Conservation (phyloP, 2,888 invertebrate genomes). For the Germaria angustata region DNA sequence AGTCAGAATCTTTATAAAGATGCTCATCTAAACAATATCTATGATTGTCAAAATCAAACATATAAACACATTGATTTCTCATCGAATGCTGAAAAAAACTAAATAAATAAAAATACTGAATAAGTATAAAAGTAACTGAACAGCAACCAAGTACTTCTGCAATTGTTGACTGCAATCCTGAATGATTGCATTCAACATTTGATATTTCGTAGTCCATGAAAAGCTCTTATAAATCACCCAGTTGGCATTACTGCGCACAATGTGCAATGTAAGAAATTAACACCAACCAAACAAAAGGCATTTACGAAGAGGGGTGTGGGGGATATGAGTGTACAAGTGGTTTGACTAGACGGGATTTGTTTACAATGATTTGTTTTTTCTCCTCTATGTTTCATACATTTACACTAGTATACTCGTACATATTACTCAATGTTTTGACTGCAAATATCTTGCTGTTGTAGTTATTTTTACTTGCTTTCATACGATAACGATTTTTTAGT, state of each 20-base stretch:
- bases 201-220: too few relatives aligned
- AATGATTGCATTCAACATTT: too few relatives aligned
- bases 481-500: too few relatives aligned
- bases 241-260: not conserved
- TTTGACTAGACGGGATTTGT: conserved; percentile 34
- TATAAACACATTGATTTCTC: too few relatives aligned
- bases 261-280: not conserved
- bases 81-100: too few relatives aligned
- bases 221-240: not conserved
- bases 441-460: conserved; percentile 28
- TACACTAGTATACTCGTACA: not conserved
- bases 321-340: not conserved
- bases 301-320: not conserved
- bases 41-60: too few relatives aligned
- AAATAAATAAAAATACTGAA: too few relatives aligned
- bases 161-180: too few relatives aligned
- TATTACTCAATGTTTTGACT: conserved; percentile 47
- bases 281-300: not conserved
- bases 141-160: too few relatives aligned
- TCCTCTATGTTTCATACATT: not conserved
- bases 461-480: not conserved
- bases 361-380: conserved; percentile 17
- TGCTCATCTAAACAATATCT: too few relatives aligned
- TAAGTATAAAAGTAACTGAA: too few relatives aligned
- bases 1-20: too few relatives aligned